Evolutionary conservation across 2,888 invertebrate genomes (phyloP).

Genomic region (Ormyrus nitidulus): DNA sequence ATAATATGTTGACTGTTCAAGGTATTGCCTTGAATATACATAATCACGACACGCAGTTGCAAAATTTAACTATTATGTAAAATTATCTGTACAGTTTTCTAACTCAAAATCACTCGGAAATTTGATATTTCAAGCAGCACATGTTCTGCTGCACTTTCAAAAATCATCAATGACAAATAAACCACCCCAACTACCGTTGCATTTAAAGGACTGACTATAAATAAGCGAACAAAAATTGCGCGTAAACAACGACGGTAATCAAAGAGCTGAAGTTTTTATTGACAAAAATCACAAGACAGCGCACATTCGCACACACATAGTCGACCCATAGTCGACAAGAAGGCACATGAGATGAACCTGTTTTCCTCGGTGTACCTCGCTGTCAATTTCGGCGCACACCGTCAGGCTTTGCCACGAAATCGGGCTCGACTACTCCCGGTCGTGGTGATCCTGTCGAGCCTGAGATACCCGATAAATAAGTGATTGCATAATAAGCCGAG

Average conservation of each 20-base stretch:
- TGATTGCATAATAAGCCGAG: slow-evolving; percentile 46
- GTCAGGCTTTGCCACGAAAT: background rate
- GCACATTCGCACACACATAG: background rate
- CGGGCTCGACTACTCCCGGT: background rate
- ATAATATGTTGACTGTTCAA: too few species aligned
- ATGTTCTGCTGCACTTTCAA: too few species aligned
- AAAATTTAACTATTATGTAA: slow-evolving; percentile 10
- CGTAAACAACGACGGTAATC: background rate
- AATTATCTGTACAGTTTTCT: background rate
- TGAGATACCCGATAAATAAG: background rate
- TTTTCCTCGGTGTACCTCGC: background rate
- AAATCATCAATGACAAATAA: too few species aligned
- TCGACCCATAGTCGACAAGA: background rate
- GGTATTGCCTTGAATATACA: background rate
- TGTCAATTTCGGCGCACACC: too few species aligned
- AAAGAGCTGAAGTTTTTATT: slow-evolving; percentile 30
- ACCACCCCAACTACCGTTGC: too few species aligned
- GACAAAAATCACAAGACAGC: slow-evolving; percentile 29
- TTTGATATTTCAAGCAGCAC: too few species aligned
- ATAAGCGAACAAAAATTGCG: background rate
- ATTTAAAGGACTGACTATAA: too few species aligned
- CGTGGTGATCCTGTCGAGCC: background rate
- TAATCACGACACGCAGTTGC: background rate
- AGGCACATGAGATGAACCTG: slow-evolving; percentile 27
- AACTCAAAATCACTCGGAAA: too few species aligned